Evolutionary conservation across 2,797 vertebrate species (phyloP), one percentile per base, ranked within the genome.

Genomic region (Botia kubotai): DNA sequence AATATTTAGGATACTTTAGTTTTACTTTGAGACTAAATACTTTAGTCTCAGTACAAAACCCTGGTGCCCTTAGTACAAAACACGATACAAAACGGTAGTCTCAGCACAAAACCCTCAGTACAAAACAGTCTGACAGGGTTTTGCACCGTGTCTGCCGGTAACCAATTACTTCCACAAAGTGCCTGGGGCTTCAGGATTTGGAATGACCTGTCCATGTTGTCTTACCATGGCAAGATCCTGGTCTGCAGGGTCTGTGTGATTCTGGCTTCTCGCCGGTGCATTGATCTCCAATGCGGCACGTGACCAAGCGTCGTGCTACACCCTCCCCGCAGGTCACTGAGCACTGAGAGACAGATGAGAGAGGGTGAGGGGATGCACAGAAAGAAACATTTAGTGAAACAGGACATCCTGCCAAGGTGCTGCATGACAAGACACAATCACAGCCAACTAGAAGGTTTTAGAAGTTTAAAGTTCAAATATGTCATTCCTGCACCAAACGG

Each of bases 271-370:
- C 97, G 0, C 96, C 95, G 0, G 88, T 89, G 2, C 98, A 99
- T 0, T 92, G 95, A 83, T 97, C 95, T 52, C 96, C 95, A 0
- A 94, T 90, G 0, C 95, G 94, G 85, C 97, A 99, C 0, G 93
- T 93, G 43, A 99, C 93, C 88, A 94, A 89, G 36, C 97, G 94
- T 72, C 90, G 90, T 84, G 96, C 95, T 0, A 93, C 93, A 13
- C 97, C 98, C 81, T 98, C 97, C 0, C 97, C 97, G 0, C 98
- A 99, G 36, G 95, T 96, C 83, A 97, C 97, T 0, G 98, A 98
- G 80, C 98, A 99, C 98, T 98, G 65, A 46, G 53, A n/a, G 33
- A 83, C 7, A 4, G 6, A 80, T 21, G 10, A 17, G 14, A 39
- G 4, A 50, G 3, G 4, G 14, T 36, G 8, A 62, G 8, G n/a